These are phyloP conservation scores for Dermolepida albohirtum DNA, from an alignment of 2,888 invertebrate species.

Conservation along the genomic window DNA sequence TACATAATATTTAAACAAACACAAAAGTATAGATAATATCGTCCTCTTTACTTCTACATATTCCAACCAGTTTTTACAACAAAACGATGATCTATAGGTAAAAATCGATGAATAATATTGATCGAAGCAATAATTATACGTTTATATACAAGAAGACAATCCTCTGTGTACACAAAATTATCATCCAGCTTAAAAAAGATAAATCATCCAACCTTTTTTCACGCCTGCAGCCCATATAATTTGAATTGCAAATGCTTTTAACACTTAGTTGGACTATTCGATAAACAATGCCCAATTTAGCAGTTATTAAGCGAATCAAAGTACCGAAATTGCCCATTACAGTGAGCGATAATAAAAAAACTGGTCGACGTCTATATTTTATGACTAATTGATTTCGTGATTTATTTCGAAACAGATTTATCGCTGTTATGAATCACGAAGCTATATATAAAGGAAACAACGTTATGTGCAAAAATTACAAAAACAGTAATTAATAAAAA, in stretches of 20 bases:
- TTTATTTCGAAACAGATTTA: conserved; percentile 23
- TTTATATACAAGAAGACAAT: background rate
- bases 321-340: background rate
- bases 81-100: too few species aligned
- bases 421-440: background rate
- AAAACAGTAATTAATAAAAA: too few species aligned
- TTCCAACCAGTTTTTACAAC: too few species aligned
- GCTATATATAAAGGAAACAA: too few species aligned
- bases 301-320: conserved; percentile 11
- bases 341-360: background rate
- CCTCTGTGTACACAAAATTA: background rate
- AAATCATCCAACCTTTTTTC: background rate
- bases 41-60: too few species aligned
- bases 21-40: too few species aligned
- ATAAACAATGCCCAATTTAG: conserved; percentile 20
- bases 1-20: too few species aligned
- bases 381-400: conserved; percentile 29
- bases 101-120: too few species aligned
- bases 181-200: background rate
- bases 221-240: background rate
- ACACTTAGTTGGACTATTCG: conserved; percentile 2
- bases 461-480: too few species aligned
- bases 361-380: background rate
- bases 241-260: conserved; percentile 13
- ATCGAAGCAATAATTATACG: too few species aligned